These are phyloP conservation scores for Triplophysa siluroides DNA, from an alignment of 2,113 vertebrate genomes.

Conservation along the genomic window DNA sequence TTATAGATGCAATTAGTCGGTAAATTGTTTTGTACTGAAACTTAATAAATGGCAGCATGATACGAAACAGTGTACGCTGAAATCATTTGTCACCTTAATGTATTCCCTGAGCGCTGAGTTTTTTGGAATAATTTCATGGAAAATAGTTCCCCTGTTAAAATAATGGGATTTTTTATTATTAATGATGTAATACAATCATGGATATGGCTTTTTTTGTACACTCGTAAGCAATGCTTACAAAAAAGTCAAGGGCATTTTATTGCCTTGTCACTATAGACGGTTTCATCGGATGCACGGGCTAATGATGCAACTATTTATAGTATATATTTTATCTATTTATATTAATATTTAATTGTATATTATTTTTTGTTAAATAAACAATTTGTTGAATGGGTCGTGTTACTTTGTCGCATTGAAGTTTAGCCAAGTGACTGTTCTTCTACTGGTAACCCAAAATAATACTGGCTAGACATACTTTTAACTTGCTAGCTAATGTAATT, in stretches of 20 bases:
- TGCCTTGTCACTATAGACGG: not conserved
- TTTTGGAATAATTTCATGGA: constrained; percentile 10
- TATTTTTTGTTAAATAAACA: too few relatives aligned
- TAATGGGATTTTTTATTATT: constrained; percentile 19
- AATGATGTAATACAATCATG: constrained; percentile 16
- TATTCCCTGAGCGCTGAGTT: not conserved
- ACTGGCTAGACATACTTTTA: too few relatives aligned
- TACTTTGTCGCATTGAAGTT: too few relatives aligned
- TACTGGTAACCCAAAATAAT: too few relatives aligned
- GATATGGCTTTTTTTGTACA: not conserved
- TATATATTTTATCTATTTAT: too few relatives aligned
- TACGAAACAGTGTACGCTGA: not conserved
- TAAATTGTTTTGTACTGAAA: constrained; percentile 1
- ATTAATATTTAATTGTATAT: too few relatives aligned
- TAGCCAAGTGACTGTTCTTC: too few relatives aligned
- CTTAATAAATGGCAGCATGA: not conserved
- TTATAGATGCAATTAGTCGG: constrained; percentile 13
- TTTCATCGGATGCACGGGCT: too few relatives aligned
- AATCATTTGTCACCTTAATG: constrained; percentile 3
- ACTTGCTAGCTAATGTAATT: too few relatives aligned
- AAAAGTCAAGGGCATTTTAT: constrained; percentile 2
- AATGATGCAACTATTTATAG: too few relatives aligned
- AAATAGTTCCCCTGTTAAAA: constrained; percentile 6
- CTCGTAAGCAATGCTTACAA: not conserved
- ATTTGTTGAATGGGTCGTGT: too few relatives aligned